Percentiles rank a stretch among this genome's conserved stretches.
These are phyloP conservation scores for Danio choprae DNA, from an alignment of 2,797 vertebrate species.

Conservation along the genomic window DNA sequence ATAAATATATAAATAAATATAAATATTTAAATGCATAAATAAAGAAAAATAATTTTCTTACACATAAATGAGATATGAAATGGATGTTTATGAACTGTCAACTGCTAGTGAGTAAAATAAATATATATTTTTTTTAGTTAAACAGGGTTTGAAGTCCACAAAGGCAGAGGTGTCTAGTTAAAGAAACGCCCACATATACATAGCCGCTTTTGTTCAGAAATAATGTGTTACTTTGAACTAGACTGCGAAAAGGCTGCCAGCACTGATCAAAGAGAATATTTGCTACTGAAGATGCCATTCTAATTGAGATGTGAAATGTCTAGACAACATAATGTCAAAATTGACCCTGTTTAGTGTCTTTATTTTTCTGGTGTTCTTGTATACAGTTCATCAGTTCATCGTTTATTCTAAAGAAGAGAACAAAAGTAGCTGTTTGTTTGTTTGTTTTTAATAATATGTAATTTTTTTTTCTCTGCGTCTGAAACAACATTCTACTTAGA, in stretches of 20 bases:
- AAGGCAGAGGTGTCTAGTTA: not conserved
- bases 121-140: too few relatives aligned
- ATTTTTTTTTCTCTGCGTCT: not conserved
- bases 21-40: too few relatives aligned
- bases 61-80: too few relatives aligned
- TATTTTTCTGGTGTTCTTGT: not conserved
- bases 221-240: slow-evolving; percentile 9
- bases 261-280: slow-evolving; percentile 22
- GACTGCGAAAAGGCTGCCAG: not conserved
- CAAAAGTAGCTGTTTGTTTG: not conserved
- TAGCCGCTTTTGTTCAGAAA: slow-evolving; percentile 13
- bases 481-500: not conserved
- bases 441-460: not conserved
- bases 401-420: not conserved
- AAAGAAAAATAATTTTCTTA: too few relatives aligned
- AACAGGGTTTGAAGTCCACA: not conserved
- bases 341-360: not conserved
- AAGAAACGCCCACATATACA: not conserved
- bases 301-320: slow-evolving; percentile 13
- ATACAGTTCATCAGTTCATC: not conserved
- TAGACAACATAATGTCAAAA: not conserved
- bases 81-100: too few relatives aligned
- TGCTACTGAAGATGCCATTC: not conserved
- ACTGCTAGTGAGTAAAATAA: too few relatives aligned
- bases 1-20: too few relatives aligned